Evolutionary conservation across 1,140 invertebrate species (phyloP), one percentile per base, ranked within the genome.

Genomic region (Saccostrea cuccullata): DNA sequence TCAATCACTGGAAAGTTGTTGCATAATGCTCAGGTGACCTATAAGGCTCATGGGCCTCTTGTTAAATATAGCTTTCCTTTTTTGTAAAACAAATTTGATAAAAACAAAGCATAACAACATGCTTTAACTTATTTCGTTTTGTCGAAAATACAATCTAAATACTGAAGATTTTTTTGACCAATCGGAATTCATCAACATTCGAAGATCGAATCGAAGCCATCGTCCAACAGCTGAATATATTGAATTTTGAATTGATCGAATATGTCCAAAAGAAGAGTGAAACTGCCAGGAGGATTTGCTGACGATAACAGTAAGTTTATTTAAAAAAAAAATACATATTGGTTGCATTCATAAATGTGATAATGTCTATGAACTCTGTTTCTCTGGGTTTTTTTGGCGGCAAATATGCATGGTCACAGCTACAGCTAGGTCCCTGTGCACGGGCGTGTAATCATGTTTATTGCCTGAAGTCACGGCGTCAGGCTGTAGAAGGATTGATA

Each of bases 301-400:
- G 55, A 84, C 55, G n/a, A 85, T 64, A 85, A 30, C 13, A 60
- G 58, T 85, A 56, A 60, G 55, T 60, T 64, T n/a, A 36, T 55
- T 13, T 30, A 36, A 30, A 55, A 58, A 58, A 60, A 64, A 55
- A 60, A 67, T 17, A 67, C 26, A 13, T 17, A 67, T 47, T 67
- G 20, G 47, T 47, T 70, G 23, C 36, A 82, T 36, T 47, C 36
- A 40, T 56, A 84, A 55, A 30, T 9, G 82, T 56, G 47, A 84
- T 12, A 2, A 47, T 47, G 47, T 47, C 0, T 47, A 0, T 47
- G 6, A 47, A 47, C 6, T 47, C 47, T 8, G 6, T 47, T 47
- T 47, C 9, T 47, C 47, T 9, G 47, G 47, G 47, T 2, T 47
- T 47, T 47, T 47, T 47, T 47, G 47, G 47, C 47, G 47, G 47